Conservation (phyloP, 2,888 invertebrate genomes). For the Drosophila formosana region DNA sequence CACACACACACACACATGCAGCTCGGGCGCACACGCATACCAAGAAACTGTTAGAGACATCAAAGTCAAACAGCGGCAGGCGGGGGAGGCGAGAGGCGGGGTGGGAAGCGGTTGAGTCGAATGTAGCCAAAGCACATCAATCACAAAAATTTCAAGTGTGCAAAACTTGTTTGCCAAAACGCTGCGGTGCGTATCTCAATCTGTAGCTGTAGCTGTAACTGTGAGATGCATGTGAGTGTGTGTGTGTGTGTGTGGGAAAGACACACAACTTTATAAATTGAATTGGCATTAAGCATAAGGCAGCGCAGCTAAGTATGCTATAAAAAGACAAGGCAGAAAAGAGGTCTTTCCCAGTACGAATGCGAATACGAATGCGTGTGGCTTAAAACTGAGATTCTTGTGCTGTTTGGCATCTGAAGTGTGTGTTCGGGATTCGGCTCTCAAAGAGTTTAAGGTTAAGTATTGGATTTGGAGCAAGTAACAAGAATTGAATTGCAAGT, state of each 20-base stretch:
- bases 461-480: constrained; percentile 31
- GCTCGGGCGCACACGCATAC: constrained; percentile 8
- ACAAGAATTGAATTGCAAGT: constrained; percentile 4
- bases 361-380: constrained; percentile 21
- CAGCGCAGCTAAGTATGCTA: constrained; percentile 67
- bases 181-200: constrained; percentile 66
- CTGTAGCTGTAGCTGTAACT: constrained; percentile 35
- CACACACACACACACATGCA: not conserved
- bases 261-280: constrained; percentile 67
- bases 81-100: constrained; percentile 2
- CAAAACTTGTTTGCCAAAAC: constrained; percentile 74
- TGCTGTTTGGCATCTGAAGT: constrained; percentile 64
- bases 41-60: constrained; percentile 61
- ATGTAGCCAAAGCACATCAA: constrained; percentile 75
- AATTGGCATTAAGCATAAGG: constrained; percentile 77
- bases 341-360: constrained; percentile 1
- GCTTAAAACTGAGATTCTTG: constrained; percentile 58
- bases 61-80: constrained; percentile 70
- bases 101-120: constrained; percentile 29
- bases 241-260: constrained; percentile 10
- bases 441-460: constrained; percentile 51
- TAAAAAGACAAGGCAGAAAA: constrained; percentile 56
- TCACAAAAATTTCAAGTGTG: constrained; percentile 80
- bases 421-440: constrained; percentile 53
- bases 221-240: not conserved